Conservation (phyloP, 2,797 vertebrate genomes). For the Notolepis coatsorum region DNA sequence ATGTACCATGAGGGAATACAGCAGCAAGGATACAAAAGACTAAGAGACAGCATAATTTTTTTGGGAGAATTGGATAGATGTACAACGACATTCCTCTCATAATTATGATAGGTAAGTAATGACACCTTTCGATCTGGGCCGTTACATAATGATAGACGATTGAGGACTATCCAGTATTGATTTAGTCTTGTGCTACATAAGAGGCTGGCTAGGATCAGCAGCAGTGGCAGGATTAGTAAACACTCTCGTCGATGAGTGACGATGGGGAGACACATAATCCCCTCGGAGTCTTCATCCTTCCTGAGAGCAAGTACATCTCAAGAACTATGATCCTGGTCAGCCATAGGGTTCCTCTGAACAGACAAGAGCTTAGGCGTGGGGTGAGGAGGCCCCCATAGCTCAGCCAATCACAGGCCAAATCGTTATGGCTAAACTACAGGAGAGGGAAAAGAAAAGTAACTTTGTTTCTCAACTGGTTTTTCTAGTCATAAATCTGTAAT, state of each 20-base stretch:
- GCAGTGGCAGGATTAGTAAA: conserved; percentile 57
- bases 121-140: too few relatives aligned
- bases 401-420: conserved; percentile 1
- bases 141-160: conserved; percentile 30
- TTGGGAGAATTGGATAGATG: too few relatives aligned
- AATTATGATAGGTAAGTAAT: too few relatives aligned
- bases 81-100: too few relatives aligned
- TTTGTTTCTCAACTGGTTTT: too few relatives aligned
- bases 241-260: conserved; percentile 42
- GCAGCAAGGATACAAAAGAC: too few relatives aligned
- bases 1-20: too few relatives aligned
- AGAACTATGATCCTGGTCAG: conserved; percentile 20
- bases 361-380: background rate
- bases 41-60: too few relatives aligned
- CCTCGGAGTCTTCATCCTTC: conserved; percentile 24
- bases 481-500: too few relatives aligned
- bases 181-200: conserved; percentile 22
- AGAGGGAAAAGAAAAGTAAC: too few relatives aligned
- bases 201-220: conserved; percentile 15
- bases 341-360: conserved; percentile 6
- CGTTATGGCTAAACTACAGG: too few relatives aligned
- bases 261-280: conserved; percentile 42
- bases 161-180: conserved; percentile 28
- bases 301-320: conserved; percentile 15
- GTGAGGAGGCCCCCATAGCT: background rate